Evolutionary conservation across 2,888 invertebrate species (phyloP).

Genomic region (Ptilodon capucinus): DNA sequence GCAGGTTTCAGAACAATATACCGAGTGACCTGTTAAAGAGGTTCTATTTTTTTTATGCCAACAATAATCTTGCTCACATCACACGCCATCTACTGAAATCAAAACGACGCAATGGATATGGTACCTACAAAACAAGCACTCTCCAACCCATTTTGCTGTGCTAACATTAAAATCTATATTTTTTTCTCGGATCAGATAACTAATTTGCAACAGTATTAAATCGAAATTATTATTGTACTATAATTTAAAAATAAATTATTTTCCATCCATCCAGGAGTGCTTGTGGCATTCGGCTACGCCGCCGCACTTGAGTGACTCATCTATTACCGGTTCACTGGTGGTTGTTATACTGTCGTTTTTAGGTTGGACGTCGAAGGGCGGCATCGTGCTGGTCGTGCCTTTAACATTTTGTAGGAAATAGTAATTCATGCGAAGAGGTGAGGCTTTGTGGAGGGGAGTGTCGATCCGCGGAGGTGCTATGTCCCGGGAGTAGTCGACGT

Average conservation of each 20-base stretch:
- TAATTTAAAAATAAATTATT: neutral
- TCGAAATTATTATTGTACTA: neutral
- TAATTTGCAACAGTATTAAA: neutral
- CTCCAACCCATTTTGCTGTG: too few species aligned
- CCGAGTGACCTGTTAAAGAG: too few species aligned
- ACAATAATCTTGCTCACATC: too few species aligned
- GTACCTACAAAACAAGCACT: too few species aligned
- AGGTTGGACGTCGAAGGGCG: neutral
- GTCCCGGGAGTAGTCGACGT: neutral
- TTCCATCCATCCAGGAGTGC: neutral
- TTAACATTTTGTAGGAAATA: neutral
- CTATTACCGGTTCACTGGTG: neutral
- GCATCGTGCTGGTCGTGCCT: neutral
- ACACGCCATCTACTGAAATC: too few species aligned
- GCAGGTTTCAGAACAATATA: constrained; percentile 12
- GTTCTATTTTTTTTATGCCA: too few species aligned
- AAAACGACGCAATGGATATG: too few species aligned
- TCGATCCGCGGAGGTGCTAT: neutral
- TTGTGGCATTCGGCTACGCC: neutral
- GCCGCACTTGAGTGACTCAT: neutral
- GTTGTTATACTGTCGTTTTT: neutral
- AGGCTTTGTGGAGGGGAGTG: too few species aligned
- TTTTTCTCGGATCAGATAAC: too few species aligned
- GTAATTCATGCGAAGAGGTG: neutral
- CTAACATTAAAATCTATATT: too few species aligned